Evolutionary conservation across 2,888 invertebrate genomes (phyloP), one percentile per base, ranked within the genome.

Genomic region (Apocheima hispidaria): DNA sequence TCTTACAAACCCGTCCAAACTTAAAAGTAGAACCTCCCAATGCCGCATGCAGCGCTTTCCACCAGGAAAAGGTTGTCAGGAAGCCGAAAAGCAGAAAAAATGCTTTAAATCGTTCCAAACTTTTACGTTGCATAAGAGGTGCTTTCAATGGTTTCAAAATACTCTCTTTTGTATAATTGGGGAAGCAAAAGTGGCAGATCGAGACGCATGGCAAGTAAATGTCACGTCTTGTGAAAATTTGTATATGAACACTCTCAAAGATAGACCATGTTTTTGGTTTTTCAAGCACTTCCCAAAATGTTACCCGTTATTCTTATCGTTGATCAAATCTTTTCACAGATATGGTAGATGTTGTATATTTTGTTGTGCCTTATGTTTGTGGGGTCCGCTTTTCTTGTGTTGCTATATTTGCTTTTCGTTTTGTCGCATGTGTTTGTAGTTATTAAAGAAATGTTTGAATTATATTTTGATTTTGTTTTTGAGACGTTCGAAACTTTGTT

Each of bases 311-410:
- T 21, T 35, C 14, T 28, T 36, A 16, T 36, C 35, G 7, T n/a
- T 20, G 0, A 6, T 6, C 10, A 35, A 35, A 14, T 49, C 49
- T n/a, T 35, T 9, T 49, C 14, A 10, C 5, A 28, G 3, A 4
- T 35, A n/a, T 21, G 21, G 21, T 23, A 36, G 6, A 23, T 35
- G n/a, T 49, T 21, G 21, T 23, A 21, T 23, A 9, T 14, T 35
- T 21, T 49, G 21, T 35, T 21, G 6, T 33, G 20, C 35, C 5
- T 9, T 21, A 14, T 49, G 35, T 36, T n/a, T 23, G 0, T 49
- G 49, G 49, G n/a, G 49, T 36, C 49, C 49, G 7, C 14, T 49
- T 21, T n/a, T 49, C 0, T 20, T 21, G 35, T 35, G 14, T 35
- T 49, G 35, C 35, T 49, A 49, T 48, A 2, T 48, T 30, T 48